Evolutionary conservation across 2,888 invertebrate species (phyloP).

Genomic region (Empis livida): DNA sequence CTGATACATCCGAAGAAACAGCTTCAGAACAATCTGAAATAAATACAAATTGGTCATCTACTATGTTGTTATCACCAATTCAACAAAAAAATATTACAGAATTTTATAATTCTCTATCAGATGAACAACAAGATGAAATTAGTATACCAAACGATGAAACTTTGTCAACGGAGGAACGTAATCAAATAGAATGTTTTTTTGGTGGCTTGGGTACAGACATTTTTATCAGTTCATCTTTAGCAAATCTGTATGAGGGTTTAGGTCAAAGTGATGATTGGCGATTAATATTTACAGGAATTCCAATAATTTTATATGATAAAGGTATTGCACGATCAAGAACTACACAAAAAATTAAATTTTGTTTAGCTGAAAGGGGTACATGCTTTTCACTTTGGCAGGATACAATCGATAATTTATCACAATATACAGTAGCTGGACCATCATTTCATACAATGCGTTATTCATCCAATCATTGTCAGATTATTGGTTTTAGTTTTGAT

Average conservation of each 20-base stretch:
- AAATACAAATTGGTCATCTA: constrained; percentile 22
- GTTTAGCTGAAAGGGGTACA: constrained; percentile 57
- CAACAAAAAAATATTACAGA: background rate
- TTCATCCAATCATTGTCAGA: constrained; percentile 52
- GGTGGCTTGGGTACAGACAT: constrained; percentile 59
- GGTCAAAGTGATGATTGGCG: constrained; percentile 44
- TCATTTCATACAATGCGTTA: constrained; percentile 64
- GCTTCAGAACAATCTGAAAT: constrained; percentile 25
- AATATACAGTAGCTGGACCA: constrained; percentile 49
- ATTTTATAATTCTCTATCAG: constrained; percentile 14
- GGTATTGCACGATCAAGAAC: constrained; percentile 55
- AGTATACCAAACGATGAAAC: constrained; percentile 13
- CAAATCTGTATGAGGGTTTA: constrained; percentile 47
- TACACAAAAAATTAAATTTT: constrained; percentile 48
- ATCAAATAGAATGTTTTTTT: constrained; percentile 52
- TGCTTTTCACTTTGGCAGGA: constrained; percentile 64
- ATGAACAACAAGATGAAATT: constrained; percentile 23
- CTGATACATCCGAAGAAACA: constrained; percentile 36
- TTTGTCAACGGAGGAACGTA: constrained; percentile 44
- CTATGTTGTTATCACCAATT: constrained; percentile 27
- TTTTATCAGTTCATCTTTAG: constrained; percentile 54
- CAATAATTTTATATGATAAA: constrained; percentile 54
- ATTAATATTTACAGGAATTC: constrained; percentile 56
- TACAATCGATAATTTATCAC: constrained; percentile 56
- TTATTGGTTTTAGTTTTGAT: constrained; percentile 62